A percentile compares a stretch with the other conserved stretches of the same genome.
Conservation (phyloP, 2,113 vertebrate species). For the Hippopotamus amphibius region DNA sequence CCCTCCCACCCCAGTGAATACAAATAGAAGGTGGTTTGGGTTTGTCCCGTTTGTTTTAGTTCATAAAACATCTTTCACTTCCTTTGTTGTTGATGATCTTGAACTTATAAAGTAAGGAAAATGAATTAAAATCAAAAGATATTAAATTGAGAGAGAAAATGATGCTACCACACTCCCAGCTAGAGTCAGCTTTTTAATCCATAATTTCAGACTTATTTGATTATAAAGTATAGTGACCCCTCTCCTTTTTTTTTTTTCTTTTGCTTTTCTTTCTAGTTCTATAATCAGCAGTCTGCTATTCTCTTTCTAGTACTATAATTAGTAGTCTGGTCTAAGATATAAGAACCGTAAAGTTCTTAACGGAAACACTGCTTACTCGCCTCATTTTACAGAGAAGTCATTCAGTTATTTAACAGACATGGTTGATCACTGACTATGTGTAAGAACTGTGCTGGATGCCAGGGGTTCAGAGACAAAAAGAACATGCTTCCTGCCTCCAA, state of each 20-base stretch:
- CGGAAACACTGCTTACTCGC: slow-evolving; percentile 31
- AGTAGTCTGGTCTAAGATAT: slow-evolving; percentile 48
- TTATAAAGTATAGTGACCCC: slow-evolving; percentile 27
- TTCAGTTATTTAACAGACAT: slow-evolving; percentile 49
- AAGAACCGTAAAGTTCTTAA: slow-evolving; percentile 43
- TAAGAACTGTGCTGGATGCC: not conserved
- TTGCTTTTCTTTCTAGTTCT: slow-evolving; percentile 61
- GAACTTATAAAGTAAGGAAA: slow-evolving; percentile 38
- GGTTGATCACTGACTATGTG: not conserved
- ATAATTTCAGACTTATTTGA: slow-evolving; percentile 62
- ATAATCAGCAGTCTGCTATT: slow-evolving; percentile 27
- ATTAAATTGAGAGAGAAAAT: slow-evolving; percentile 52
- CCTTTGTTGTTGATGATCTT: slow-evolving; percentile 17
- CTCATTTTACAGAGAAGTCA: slow-evolving; percentile 37
- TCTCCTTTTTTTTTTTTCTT: too few relatives aligned
- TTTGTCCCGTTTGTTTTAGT: slow-evolving; percentile 37
- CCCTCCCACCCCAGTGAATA: not conserved
- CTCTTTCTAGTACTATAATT: slow-evolving; percentile 55
- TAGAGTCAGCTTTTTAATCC: slow-evolving; percentile 56
- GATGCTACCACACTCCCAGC: slow-evolving; percentile 8
- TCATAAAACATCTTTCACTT: slow-evolving; percentile 31
- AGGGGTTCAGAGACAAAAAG: not conserved
- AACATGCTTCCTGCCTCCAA: not conserved
- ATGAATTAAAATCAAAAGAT: slow-evolving; percentile 51
- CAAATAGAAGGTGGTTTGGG: not conserved